Base-by-base conservation (phyloP, 2,797 vertebrate genomes). In the Setipinna tenuifilis region DNA sequence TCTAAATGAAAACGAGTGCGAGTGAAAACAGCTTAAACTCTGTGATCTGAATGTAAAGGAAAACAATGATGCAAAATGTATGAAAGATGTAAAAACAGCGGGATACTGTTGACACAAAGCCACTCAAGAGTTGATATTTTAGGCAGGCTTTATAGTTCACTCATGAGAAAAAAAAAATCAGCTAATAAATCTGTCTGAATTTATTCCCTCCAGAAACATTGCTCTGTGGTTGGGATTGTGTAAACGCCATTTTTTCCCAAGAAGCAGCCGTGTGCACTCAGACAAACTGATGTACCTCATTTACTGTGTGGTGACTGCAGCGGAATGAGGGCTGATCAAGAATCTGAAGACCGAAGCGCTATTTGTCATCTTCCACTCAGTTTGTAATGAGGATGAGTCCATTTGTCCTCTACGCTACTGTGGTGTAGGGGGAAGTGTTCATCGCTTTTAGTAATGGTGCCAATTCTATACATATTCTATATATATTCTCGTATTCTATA, bases 121-220 rank as follows among this genome's bases (percentile, higher is more conserved):
- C 48, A 48, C 5, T 61, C 35, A 54, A 28, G 23, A 41, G 84
- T 81, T 46, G 41, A 58, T 21, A 17, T 81, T 59, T 81, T 9
- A 58, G 59, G 58, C 62, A 82, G 23, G 6, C 58, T 86, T 83
- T 41, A 41, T 83, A 50, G 48, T 46, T 80, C 23, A 9, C 12
- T 58, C 58, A 75, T 23, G 28, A 84, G 80, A 81, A 3, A 46
- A 81, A 3, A 46, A 48, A 81, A 75, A 31, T 71, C 78, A 71
- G 80, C 50, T 82, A 85, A 83, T 75, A 82, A 86, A 86, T 81
- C 23, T 11, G 28, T 71, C 25, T 87, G 81, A 81, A 75, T 85
- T 80, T 81, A 78, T 85, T 78, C 85, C 86, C 81, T 84, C 5
- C 82, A 86, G 83, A 68, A 86, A 85, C 12, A 87, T 65, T 62